phyloP scores from a whole-genome alignment of 2,113 vertebrate genomes.

The Cettia cetti region DNA sequence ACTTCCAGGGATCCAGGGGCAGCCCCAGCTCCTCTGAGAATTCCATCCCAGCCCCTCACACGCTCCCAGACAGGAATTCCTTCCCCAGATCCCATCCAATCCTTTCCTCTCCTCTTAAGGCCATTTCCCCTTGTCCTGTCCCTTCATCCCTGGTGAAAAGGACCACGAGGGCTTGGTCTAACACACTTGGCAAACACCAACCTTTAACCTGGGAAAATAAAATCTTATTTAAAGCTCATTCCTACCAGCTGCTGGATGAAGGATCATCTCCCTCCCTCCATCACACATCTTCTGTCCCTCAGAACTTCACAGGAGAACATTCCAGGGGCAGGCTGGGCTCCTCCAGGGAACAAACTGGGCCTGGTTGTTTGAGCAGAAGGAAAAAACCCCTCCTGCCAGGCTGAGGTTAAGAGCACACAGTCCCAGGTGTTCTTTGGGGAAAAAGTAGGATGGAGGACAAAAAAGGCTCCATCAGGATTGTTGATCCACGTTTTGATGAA shows the following conservation, averaged over 20 bases:
- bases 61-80: accelerated
- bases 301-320: background rate
- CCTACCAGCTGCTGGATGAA: background rate
- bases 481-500: conserved; percentile 50
- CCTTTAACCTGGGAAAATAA: background rate
- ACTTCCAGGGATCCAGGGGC: background rate
- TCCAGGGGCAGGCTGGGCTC: background rate
- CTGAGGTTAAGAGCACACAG: background rate
- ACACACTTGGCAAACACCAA: accelerated
- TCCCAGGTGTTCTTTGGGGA: background rate
- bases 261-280: background rate
- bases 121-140: background rate
- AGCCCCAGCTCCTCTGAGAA: background rate
- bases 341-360: background rate
- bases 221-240: background rate
- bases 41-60: background rate
- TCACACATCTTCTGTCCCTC: background rate
- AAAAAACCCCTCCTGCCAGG: background rate
- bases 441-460: background rate
- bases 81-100: background rate
- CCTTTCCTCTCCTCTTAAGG: background rate
- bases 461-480: background rate
- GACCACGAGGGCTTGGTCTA: background rate
- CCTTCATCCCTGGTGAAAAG: background rate
- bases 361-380: background rate